These are phyloP conservation scores for Zapus hudsonius DNA, from an alignment of 2,113 vertebrate genomes.

Conservation along the genomic window DNA sequence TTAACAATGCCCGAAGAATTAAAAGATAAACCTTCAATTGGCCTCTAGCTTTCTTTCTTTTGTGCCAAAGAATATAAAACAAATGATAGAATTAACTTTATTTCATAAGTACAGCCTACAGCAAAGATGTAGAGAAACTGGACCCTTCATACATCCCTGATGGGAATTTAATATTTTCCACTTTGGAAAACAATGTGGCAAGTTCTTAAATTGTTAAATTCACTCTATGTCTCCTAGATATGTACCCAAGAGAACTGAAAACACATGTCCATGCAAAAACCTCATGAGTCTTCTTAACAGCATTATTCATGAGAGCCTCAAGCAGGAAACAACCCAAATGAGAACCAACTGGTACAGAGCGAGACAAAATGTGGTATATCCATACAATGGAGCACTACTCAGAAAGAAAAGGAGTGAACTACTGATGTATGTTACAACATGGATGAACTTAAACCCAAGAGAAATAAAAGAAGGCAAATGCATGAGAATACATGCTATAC, in stretches of 20 bases:
- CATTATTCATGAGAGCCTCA: background rate
- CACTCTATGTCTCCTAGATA: background rate
- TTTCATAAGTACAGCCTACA: background rate
- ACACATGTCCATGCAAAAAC: background rate
- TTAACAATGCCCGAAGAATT: background rate
- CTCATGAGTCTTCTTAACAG: background rate
- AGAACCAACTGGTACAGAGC: background rate
- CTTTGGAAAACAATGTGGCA: constrained; percentile 23
- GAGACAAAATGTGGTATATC: background rate
- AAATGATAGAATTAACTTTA: background rate
- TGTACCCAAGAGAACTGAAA: background rate
- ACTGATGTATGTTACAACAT: too few relatives aligned
- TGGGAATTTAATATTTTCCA: background rate
- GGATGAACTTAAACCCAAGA: background rate
- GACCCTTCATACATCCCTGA: background rate
- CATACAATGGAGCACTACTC: background rate
- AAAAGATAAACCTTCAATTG: background rate
- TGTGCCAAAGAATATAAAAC: background rate
- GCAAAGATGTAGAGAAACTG: background rate
- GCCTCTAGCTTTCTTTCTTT: constrained; percentile 21
- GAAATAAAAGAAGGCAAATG: background rate
- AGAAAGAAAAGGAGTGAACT: background rate
- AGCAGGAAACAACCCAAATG: background rate
- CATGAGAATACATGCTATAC: background rate
- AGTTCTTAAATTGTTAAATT: constrained; percentile 4